These are phyloP conservation scores for Orycteropus afer DNA, from an alignment of 2,113 vertebrate species.

Conservation along the genomic window DNA sequence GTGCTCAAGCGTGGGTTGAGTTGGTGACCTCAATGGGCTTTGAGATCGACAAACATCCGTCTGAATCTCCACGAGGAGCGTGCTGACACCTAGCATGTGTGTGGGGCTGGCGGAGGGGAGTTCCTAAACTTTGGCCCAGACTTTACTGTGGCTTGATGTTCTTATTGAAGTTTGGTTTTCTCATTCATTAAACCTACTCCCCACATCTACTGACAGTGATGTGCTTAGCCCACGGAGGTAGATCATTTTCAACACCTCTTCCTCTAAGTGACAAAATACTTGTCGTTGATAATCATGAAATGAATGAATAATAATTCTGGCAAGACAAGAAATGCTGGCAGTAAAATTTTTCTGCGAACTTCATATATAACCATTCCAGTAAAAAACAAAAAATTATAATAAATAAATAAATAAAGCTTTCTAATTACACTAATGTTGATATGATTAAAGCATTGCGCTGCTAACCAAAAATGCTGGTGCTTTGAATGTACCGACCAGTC, in stretches of 20 bases:
- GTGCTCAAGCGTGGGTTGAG: background rate
- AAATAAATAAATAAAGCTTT: background rate
- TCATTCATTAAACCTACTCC: background rate
- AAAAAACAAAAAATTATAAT: background rate
- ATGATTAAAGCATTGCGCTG: too few relatives aligned
- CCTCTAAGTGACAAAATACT: background rate
- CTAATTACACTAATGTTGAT: background rate
- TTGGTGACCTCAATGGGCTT: background rate
- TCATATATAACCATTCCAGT: background rate
- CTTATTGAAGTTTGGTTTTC: constrained; percentile 28
- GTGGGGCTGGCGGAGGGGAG: background rate
- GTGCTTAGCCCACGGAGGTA: background rate
- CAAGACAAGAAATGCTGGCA: background rate
- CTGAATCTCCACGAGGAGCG: background rate
- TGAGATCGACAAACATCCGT: background rate
- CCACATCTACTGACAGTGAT: background rate
- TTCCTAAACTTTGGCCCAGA: background rate
- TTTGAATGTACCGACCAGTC: too few relatives aligned
- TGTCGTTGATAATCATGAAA: background rate
- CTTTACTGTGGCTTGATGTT: background rate
- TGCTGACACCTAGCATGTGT: background rate
- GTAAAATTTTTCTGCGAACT: background rate
- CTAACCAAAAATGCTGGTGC: too few relatives aligned
- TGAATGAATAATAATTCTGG: background rate
- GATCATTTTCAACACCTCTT: background rate